These are phyloP conservation scores for Eupithecia vulgata DNA, from an alignment of 2,888 invertebrate genomes.

Conservation along the genomic window DNA sequence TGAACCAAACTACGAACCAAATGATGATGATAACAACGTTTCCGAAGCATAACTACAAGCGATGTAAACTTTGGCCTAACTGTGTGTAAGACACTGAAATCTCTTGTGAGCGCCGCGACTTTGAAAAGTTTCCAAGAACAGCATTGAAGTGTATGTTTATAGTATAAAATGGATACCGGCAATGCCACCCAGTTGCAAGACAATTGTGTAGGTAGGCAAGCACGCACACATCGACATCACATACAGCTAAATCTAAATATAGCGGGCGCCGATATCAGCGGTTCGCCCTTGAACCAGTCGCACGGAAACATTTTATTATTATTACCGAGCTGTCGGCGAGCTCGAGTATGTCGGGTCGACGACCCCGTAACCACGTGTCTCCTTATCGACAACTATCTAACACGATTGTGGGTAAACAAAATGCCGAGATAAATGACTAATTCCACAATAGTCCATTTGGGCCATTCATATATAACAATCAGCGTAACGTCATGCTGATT, in stretches of 20 bases:
- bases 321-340: slow-evolving; percentile 84
- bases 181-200: slow-evolving; percentile 56
- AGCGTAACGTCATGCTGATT: slow-evolving; percentile 70
- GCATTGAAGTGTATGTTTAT: slow-evolving; percentile 28
- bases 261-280: slow-evolving; percentile 84
- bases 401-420: slow-evolving; percentile 83
- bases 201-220: slow-evolving; percentile 64
- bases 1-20: neutral
- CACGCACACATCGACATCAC: slow-evolving; percentile 72
- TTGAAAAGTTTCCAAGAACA: slow-evolving; percentile 32
- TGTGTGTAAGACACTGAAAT: neutral
- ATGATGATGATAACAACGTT: slow-evolving; percentile 3
- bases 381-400: slow-evolving; percentile 85
- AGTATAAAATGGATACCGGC: slow-evolving; percentile 30
- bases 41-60: neutral
- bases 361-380: slow-evolving; percentile 83
- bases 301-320: slow-evolving; percentile 85
- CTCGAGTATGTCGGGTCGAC: slow-evolving; percentile 82
- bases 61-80: neutral
- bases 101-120: slow-evolving; percentile 13
- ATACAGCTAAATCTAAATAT: slow-evolving; percentile 83
- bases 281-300: slow-evolving; percentile 84
- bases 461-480: slow-evolving; percentile 77
- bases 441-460: slow-evolving; percentile 77
- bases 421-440: slow-evolving; percentile 83